Base-by-base conservation (phyloP, 2,113 vertebrate genomes). In the Castor canadensis region DNA sequence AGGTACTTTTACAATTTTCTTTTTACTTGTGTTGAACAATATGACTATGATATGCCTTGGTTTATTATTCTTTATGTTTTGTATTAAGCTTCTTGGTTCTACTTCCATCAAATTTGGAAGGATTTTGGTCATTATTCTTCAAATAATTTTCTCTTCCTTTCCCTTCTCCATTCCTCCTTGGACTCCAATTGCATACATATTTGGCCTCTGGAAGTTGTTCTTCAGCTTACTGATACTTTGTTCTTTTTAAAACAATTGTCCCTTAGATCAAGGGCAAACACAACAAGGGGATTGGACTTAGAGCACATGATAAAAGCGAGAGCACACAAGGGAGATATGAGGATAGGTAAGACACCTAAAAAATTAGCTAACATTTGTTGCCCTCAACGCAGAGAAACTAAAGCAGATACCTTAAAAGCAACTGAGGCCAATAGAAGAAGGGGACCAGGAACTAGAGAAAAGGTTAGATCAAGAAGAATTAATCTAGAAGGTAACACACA, bases 11-110 rank as follows among this genome's bases (percentile, higher is more conserved):
- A 85, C 91, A 35, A 32, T 49, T 79, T 89, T 86, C 45, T 67
- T 81, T 93, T n/a, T 73, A 75, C 6, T 47, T 38, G 28, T 73
- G 66, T 89, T 86, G 35, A 86, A 80, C 20, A 93, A 93, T 67
- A 58, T 60, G 28, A 35, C 73, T 67, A 60, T 64, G 40, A 47
- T 58, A 73, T 75, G 52, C 5, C 35, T 73, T 81, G 45, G 26
- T 43, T 92, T 58, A 69, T 56, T 79, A 32, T 38, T 88, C 30
- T 89, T 88, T 26, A 43, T n/a, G 11, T 88, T 75, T 35, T 10
- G 83, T 83, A 30, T 38, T 69, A 35, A n/a, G 8, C 28, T 83
- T 88, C 30, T 30, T 58, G 60, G 22, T 32, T 83, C 11, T 32
- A 60, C 66, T 92, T 92, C 88, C 38, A 22, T 45, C 32, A 88